Base-by-base conservation (phyloP, 2,888 invertebrate species). In the Dinocampus coccinellae region DNA sequence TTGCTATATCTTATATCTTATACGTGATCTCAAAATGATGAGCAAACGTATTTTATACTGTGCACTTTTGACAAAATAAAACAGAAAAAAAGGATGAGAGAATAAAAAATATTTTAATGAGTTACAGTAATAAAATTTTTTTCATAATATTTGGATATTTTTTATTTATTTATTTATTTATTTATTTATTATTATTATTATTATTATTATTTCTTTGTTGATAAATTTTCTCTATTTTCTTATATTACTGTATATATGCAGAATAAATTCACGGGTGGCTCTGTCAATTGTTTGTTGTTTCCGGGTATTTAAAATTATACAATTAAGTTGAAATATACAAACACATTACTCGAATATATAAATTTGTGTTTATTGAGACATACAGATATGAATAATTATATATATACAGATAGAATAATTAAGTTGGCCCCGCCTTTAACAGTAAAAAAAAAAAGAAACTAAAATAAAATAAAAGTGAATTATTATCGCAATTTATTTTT, bases 261-360 rank as follows among this genome's bases (percentile, higher is more conserved):
- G 20, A 47, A 47, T 3, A 20, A 34, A 60, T 20, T 60, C 67
- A 39, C 47, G 61, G 57, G 33, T 61, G 52, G 16, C 47, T 16
- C n/a, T n/a, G 47, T n/a, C 42, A 34, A 63, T 16, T 64, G 58
- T 47, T n/a, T 36, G 34, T 42, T 36, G 63, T 72, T 72, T 75
- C 74, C 74, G 75, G 66, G 72, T 70, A 55, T 62, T 65, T 34
- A 65, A 13, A 36, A 13, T 34, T 39, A 24, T 36, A 39, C 52
- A 33, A 57, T 29, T 34, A 53, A 69, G 60, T 26, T n/a, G n/a
- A n/a, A n/a, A 63, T 24, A 39, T 24, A 20, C 3, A n/a, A 29
- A 42, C 29, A 47, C 29, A 33, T 57, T 3, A 16, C 6, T 57
- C 11, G 34, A 60, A 47, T 47, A 9, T 47, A 2, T 47, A 47